Conservation (phyloP, 2,797 vertebrate species). For the Chromis chromis region DNA sequence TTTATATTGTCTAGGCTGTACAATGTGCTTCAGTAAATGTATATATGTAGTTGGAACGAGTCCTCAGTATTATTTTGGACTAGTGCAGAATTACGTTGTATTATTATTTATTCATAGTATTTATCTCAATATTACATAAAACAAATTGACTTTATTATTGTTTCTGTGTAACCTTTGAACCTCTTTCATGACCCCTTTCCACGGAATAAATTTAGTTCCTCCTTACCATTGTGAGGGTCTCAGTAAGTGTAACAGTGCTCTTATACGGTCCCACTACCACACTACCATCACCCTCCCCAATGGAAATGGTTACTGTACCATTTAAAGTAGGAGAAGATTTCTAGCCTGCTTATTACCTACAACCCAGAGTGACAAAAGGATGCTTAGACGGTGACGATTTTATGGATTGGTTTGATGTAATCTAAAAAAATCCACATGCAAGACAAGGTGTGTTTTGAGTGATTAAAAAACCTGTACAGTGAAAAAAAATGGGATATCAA, state of each 20-base stretch:
- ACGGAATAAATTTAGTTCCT: background rate
- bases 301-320: constrained; percentile 11
- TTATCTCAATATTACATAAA: background rate
- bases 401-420: constrained; percentile 27
- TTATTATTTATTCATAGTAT: background rate
- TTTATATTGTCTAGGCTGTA: constrained; percentile 18
- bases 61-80: constrained; percentile 13
- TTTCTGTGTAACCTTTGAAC: background rate
- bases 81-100: constrained; percentile 5
- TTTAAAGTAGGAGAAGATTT: constrained; percentile 16
- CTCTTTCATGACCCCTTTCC: background rate
- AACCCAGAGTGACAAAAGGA: constrained; percentile 14
- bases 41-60: constrained; percentile 4
- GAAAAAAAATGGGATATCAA: background rate
- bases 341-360: constrained; percentile 10
- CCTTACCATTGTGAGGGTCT: background rate
- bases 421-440: constrained; percentile 9
- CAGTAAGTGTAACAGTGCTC: constrained; percentile 5
- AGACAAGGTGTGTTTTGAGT: too few relatives aligned
- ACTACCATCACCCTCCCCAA: background rate
- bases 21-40: background rate
- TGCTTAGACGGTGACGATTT: constrained; percentile 3
- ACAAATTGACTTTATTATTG: background rate
- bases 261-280: background rate
- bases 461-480: background rate